Conservation (phyloP, 2,888 invertebrate genomes). For the Bellardia pandia region DNA sequence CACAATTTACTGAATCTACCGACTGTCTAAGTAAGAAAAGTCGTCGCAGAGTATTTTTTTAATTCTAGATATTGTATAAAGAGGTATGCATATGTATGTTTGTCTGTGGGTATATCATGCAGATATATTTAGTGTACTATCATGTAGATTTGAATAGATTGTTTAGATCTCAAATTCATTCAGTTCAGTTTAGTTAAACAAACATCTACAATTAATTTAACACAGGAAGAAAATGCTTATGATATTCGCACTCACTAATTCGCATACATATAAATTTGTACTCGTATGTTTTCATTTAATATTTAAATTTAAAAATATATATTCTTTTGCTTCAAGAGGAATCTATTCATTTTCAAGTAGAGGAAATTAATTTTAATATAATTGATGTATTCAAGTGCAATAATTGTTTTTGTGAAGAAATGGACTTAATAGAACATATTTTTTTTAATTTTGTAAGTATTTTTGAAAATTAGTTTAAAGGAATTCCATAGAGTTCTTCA, state of each 20-base stretch:
- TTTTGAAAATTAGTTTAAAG: not conserved
- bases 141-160: conserved; percentile 69
- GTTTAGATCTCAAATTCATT: conserved; percentile 71
- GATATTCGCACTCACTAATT: conserved; percentile 54
- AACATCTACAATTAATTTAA: conserved; percentile 67
- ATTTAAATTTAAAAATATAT: conserved; percentile 53
- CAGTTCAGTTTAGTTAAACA: conserved; percentile 52
- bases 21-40: conserved; percentile 19
- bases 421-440: conserved; percentile 7
- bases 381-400: conserved; percentile 67
- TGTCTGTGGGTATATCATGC: conserved; percentile 3
- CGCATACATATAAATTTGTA: conserved; percentile 2
- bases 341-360: conserved; percentile 58
- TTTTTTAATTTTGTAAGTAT: conserved; percentile 18
- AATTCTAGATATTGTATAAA: conserved; percentile 23
- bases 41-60: conserved; percentile 22
- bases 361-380: conserved; percentile 63
- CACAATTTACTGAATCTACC: conserved; percentile 32
- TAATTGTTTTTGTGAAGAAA: conserved; percentile 34
- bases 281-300: conserved; percentile 5
- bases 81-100: not conserved
- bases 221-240: conserved; percentile 70
- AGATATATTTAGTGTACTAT: conserved; percentile 45
- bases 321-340: conserved; percentile 19
- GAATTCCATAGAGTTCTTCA: not conserved